Base-by-base conservation (phyloP, 2,888 invertebrate species). In the Myopa tessellatipennis region DNA sequence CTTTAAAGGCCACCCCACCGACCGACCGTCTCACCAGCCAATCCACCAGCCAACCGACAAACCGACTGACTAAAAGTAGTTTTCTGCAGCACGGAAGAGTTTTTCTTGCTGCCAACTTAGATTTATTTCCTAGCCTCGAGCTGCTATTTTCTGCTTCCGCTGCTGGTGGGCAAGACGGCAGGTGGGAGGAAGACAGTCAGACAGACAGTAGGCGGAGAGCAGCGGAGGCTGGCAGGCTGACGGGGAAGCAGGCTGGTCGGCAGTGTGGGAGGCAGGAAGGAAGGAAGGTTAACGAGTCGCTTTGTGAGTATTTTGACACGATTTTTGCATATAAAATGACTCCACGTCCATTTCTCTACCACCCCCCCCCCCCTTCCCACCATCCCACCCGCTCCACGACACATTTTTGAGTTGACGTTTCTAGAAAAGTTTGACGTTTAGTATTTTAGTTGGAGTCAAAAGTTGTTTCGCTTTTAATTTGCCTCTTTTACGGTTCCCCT, bases 381-480 rank as follows among this genome's bases (percentile, higher is more conserved):
- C 18, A 4, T 0, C 18, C 26, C 61, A 0, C 26, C 1, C 10
- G 2, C 26, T 10, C 10, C 1, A 1, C 12, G 1, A 18, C 61
- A 61, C 61, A 61, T 10, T 45, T 45, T 45, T 26, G 5, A 5
- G n/a, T n/a, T 26, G 26, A n/a, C 4, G 26, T n/a, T 61, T 61
- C 26, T 14, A 26, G 4, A 61, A 61, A 61, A 61, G 61, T 61
- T 61, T 61, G 61, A 61, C 61, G 26, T 61, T 61, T 61, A 61
- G 61, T 61, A 26, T 61, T 61, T 61, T 61, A 61, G 61, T 61
- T 61, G 61, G n/a, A 18, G 18, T 26, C 18, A n/a, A 26, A 61
- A 34, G 18, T 61, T 18, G 18, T 61, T 61, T 61, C 60, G 61
- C 26, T 61, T 61, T 61, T 61, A 61, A 61, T 61, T 61, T 61